Conservation (phyloP, 2,888 invertebrate species). For the Microplitis manilae region DNA sequence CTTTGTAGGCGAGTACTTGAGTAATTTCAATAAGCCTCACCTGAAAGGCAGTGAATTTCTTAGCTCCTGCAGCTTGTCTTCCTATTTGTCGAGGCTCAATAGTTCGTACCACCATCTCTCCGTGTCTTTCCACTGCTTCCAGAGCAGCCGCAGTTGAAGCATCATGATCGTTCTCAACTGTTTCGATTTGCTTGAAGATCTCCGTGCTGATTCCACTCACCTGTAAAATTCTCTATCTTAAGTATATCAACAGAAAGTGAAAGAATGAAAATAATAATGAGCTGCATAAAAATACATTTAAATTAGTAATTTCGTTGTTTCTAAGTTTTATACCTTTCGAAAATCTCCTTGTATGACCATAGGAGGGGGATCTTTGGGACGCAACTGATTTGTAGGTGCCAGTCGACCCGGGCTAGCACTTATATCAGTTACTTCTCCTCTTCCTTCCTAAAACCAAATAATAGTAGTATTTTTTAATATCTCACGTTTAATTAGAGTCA, state of each 20-base stretch:
- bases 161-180: constrained; percentile 96
- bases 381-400: constrained; percentile 76
- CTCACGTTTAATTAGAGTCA: neutral
- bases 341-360: constrained; percentile 94
- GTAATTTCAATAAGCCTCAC: constrained; percentile 68
- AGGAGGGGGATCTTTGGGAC: constrained; percentile 79
- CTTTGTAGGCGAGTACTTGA: too few species aligned
- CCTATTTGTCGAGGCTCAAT: constrained; percentile 91
- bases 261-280: neutral
- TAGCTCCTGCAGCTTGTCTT: constrained; percentile 88
- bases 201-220: constrained; percentile 97
- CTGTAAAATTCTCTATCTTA: constrained; percentile 72
- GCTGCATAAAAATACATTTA: neutral
- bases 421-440: constrained; percentile 92
- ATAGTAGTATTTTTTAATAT: neutral
- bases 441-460: constrained; percentile 81
- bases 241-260: neutral
- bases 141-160: constrained; percentile 92
- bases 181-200: constrained; percentile 97
- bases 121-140: constrained; percentile 92
- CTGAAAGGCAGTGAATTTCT: constrained; percentile 87
- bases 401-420: constrained; percentile 91
- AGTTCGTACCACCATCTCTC: constrained; percentile 95
- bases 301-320: neutral
- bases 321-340: constrained; percentile 79